Evolutionary conservation across 2,113 vertebrate species (phyloP), one percentile per base, ranked within the genome.

Genomic region (Dolichallabes microphthalmus): DNA sequence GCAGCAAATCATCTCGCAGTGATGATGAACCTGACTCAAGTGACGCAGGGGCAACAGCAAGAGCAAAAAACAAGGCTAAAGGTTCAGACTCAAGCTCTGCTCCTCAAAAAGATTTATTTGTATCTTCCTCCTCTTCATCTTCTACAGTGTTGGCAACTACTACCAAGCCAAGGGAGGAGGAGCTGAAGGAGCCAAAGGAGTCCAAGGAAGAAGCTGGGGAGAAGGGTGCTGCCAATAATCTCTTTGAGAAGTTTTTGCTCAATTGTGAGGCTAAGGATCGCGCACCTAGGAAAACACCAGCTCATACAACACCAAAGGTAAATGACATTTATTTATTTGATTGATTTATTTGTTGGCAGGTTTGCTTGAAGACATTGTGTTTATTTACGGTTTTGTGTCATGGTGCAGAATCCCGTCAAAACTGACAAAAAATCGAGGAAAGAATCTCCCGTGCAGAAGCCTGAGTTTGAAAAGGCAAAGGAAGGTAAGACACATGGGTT

Each of bases 361-460:
- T 13, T 1, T 76, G 15, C 58, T 19, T 45, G 55, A 9, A 74
- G 55, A 3, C 12, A 14, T 71, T 69, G 10, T 78, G 63, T 20
- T 61, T 60, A 30, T 84, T 32, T 58, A 63, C 11, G 32, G 7
- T 58, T 17, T 57, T 19, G n/a, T 69, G 2, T 52, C 35, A 52
- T 35, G 14, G 83, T 79, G 55, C 74, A 95, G 94, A 80, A 90
- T 27, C 50, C 94, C 90, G 96, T 95, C 73, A 98, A 96, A 89
- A 93, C 94, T 85, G 91, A 93, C 52, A 96, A 95, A 93, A 96
- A 94, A 92, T 76, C 69, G 13, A 97, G 88, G 85, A 98, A 97
- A 94, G 97, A 98, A 77, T 96, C 96, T 89, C 88, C 90, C 14
- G 94, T 89, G 66, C 96, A 94, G 90, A 97, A 91, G 64, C 27